These are phyloP conservation scores for Trogon surrucura DNA, from an alignment of 2,113 vertebrate genomes.

Conservation along the genomic window DNA sequence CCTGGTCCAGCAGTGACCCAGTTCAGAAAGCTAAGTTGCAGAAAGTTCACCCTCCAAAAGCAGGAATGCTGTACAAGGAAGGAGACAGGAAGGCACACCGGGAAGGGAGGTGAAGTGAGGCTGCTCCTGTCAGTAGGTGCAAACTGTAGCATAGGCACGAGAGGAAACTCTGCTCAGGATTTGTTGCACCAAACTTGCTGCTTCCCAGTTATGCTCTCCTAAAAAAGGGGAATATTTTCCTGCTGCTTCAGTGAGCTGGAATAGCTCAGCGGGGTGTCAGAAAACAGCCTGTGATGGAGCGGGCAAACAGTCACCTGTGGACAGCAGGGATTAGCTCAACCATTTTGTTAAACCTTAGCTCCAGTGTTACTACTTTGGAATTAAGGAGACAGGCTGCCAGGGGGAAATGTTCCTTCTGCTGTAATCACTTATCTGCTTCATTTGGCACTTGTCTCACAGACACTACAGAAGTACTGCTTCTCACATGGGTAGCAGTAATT, in stretches of 20 bases:
- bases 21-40: constrained; percentile 55
- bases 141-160: not conserved
- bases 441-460: not conserved
- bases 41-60: constrained; percentile 17
- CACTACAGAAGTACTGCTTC: not conserved
- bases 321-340: not conserved
- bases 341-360: not conserved
- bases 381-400: not conserved
- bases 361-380: not conserved
- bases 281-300: not conserved
- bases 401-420: not conserved
- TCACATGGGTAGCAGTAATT: not conserved
- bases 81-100: constrained; percentile 55
- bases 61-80: constrained; percentile 39
- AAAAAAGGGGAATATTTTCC: not conserved
- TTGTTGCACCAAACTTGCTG: not conserved
- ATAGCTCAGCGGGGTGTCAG: not conserved
- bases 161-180: not conserved
- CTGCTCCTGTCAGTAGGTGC: not conserved
- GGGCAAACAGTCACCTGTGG: not conserved
- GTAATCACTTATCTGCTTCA: not conserved
- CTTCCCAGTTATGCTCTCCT: not conserved
- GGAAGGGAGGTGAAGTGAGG: constrained; percentile 43
- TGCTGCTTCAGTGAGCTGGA: not conserved
- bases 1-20: constrained; percentile 27